A percentile compares a stretch with the other conserved stretches of the same genome.
Conservation (phyloP, 2,113 vertebrate genomes). For the Thunnus maccoyii region DNA sequence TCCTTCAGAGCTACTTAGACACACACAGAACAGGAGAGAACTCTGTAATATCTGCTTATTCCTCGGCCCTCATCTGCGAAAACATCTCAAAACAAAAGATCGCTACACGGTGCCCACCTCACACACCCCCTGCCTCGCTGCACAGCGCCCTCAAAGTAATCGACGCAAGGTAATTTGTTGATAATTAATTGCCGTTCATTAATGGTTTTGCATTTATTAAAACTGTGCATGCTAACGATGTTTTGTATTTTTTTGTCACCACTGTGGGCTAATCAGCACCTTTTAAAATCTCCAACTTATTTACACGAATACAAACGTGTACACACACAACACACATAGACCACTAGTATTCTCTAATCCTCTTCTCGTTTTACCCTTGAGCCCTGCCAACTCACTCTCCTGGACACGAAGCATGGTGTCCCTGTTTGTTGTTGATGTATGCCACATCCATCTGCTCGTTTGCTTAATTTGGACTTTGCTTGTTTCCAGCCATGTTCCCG, state of each 20-base stretch:
- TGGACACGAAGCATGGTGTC: slow-evolving; percentile 35
- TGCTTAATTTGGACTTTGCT: slow-evolving; percentile 73
- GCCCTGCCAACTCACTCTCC: slow-evolving; percentile 46
- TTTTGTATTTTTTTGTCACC: slow-evolving; percentile 16
- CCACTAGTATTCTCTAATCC: slow-evolving; percentile 42
- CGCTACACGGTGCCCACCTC: slow-evolving; percentile 40
- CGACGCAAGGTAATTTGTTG: slow-evolving; percentile 77
- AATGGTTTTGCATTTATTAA: slow-evolving; percentile 62
- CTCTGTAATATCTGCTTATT: slow-evolving; percentile 30
- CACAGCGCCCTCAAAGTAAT: slow-evolving; percentile 57
- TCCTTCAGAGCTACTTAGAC: slow-evolving; percentile 50
- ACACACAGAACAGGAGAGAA: slow-evolving; percentile 41
- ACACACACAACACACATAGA: slow-evolving; percentile 18
- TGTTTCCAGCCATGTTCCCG: slow-evolving; percentile 57
- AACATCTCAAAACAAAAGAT: slow-evolving; percentile 69
- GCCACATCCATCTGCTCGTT: slow-evolving; percentile 72
- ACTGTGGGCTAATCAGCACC: slow-evolving; percentile 36
- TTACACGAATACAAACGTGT: slow-evolving; percentile 31
- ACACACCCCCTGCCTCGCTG: slow-evolving; percentile 44
- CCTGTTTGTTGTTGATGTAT: slow-evolving; percentile 72
- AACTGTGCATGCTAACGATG: slow-evolving; percentile 44
- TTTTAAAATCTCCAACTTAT: slow-evolving; percentile 28
- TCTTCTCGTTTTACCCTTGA: slow-evolving; percentile 65
- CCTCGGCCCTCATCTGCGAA: slow-evolving; percentile 26
- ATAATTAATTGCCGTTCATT: slow-evolving; percentile 67